A percentile compares a stretch with the other conserved stretches of the same genome.
Conservation (phyloP, 2,888 invertebrate species). For the Stenolophus ochropezus region DNA sequence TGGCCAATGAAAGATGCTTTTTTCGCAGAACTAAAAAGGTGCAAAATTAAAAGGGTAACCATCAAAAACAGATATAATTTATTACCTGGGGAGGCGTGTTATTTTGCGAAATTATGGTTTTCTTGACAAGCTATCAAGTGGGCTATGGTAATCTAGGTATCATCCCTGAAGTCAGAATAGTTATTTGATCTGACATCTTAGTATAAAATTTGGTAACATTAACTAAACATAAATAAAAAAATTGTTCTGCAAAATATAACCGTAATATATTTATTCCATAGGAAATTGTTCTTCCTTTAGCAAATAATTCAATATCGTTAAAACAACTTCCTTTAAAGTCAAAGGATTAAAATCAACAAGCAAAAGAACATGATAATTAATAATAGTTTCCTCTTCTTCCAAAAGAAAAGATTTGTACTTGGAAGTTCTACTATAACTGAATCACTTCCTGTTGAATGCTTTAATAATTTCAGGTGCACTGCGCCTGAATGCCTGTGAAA, state of each 20-base stretch:
- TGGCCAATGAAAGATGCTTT: slow-evolving; percentile 4
- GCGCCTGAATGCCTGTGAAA: not conserved
- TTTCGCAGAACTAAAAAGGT: slow-evolving; percentile 1
- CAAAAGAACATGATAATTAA: too few relatives aligned
- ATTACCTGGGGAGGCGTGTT: not conserved
- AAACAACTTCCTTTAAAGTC: too few relatives aligned
- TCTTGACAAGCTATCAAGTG: not conserved
- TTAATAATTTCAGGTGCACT: not conserved
- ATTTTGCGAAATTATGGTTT: slow-evolving; percentile 6
- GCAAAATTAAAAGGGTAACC: slow-evolving; percentile 16
- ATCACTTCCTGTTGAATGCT: not conserved
- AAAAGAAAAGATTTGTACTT: too few relatives aligned
- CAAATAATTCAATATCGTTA: too few relatives aligned
- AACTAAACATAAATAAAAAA: too few relatives aligned
- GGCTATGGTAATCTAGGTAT: not conserved
- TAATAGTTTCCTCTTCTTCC: too few relatives aligned
- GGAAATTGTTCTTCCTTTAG: too few relatives aligned
- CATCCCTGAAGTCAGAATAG: not conserved
- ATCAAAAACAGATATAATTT: not conserved
- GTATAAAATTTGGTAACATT: not conserved
- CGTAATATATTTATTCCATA: too few relatives aligned
- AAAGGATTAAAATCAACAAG: too few relatives aligned
- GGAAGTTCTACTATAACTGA: not conserved
- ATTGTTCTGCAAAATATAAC: too few relatives aligned
- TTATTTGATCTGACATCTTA: not conserved